Conservation (phyloP, 1,140 invertebrate species). For the Dendrolimus punctatus region DNA sequence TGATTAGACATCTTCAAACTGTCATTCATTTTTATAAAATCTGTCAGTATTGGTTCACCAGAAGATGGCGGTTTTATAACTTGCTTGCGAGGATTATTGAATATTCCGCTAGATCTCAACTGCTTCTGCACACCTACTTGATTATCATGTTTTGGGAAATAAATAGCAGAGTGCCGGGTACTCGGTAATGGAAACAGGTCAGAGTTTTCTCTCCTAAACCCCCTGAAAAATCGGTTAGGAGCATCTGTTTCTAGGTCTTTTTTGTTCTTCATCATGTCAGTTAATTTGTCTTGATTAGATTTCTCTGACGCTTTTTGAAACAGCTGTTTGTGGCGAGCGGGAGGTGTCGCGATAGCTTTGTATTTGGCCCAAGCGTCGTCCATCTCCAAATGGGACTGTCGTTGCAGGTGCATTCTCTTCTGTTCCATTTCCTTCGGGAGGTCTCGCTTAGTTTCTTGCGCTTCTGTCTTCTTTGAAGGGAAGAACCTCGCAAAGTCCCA, state of each 20-base stretch:
- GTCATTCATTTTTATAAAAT: constrained; percentile 78
- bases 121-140: constrained; percentile 62
- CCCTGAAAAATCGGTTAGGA: constrained; percentile 79
- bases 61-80: constrained; percentile 64
- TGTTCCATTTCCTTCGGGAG: constrained; percentile 50
- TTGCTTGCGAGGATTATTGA: constrained; percentile 76
- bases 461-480: constrained; percentile 68
- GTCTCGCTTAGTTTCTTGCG: constrained; percentile 53
- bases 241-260: constrained; percentile 79
- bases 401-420: constrained; percentile 48
- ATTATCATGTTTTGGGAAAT: constrained; percentile 69
- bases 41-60: constrained; percentile 81
- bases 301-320: constrained; percentile 51
- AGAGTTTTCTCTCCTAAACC: constrained; percentile 86
- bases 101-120: constrained; percentile 76
- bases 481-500: constrained; percentile 90
- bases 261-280: constrained; percentile 67
- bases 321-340: constrained; percentile 52
- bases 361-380: constrained; percentile 65
- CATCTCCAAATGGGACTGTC: constrained; percentile 55
- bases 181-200: constrained; percentile 82
- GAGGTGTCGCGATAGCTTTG: constrained; percentile 62
- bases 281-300: constrained; percentile 54
- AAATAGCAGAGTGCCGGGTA: constrained; percentile 82
- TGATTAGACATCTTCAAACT: constrained; percentile 55